phyloP scores from a whole-genome alignment of 2,888 invertebrate genomes.

The Magallana nippona region DNA sequence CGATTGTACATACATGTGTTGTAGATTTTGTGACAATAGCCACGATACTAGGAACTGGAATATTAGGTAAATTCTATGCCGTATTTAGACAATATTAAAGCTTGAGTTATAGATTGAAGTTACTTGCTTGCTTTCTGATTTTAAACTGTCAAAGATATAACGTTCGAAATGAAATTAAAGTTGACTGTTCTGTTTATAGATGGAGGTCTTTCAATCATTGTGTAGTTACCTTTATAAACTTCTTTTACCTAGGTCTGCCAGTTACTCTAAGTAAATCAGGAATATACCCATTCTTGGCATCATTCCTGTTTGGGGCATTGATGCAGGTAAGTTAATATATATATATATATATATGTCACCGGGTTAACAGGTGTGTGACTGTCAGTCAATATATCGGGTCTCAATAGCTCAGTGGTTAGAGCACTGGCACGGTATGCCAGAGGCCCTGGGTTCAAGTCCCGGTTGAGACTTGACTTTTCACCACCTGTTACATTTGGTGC shows the following conservation, averaged over 20 bases:
- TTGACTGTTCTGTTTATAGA: no score
- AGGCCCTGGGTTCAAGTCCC: no score
- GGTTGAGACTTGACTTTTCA: no score
- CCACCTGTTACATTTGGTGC: no score
- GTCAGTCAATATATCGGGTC: no score
- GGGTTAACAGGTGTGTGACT: no score
- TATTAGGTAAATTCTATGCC: slow-evolving; percentile 69
- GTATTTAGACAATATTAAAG: background rate
- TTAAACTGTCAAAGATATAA: background rate
- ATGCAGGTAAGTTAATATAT: slow-evolving; percentile 69
- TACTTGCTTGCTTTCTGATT: background rate
- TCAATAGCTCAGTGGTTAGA: no score
- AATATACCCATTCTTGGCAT: slow-evolving; percentile 76
- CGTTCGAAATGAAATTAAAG: no score
- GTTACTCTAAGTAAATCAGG: slow-evolving; percentile 76
- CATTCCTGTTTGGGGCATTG: slow-evolving; percentile 73
- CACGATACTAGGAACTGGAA: slow-evolving; percentile 78
- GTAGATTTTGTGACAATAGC: slow-evolving; percentile 79
- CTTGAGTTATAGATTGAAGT: background rate
- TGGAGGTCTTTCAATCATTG: background rate
- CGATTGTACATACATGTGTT: slow-evolving; percentile 42
- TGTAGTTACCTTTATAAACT: background rate
- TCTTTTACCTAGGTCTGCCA: slow-evolving; percentile 73
- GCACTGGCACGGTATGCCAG: no score
- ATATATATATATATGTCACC: no score